Percentiles rank a stretch among this genome's conserved stretches.
phyloP scores from a whole-genome alignment of 35 echinoderm and acorn worm species.

The Heliocidaris erythrogramma region DNA sequence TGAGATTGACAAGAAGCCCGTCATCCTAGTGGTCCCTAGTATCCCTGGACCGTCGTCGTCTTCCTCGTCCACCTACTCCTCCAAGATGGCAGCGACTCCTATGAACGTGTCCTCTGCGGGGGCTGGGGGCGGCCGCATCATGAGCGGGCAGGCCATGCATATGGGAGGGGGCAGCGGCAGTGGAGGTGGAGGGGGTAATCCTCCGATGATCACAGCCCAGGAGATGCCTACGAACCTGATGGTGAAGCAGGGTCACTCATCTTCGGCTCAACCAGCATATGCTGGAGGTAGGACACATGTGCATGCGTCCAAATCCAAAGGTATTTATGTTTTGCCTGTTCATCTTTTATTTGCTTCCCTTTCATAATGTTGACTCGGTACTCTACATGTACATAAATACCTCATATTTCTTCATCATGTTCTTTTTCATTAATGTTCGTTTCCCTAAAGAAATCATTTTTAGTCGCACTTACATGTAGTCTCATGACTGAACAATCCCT shows the following conservation, averaged over 20 bases:
- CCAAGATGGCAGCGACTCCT: constrained; percentile 6
- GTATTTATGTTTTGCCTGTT: constrained; percentile 37
- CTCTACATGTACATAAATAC: too few species aligned
- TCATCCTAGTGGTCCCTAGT: constrained; percentile 43
- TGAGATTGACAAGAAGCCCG: constrained; percentile 33
- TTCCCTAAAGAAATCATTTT: too few species aligned
- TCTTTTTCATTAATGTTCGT: background rate
- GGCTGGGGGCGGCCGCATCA: background rate
- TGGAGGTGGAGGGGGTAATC: background rate
- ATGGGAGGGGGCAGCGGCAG: constrained; percentile 9
- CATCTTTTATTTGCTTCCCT: constrained; percentile 7
- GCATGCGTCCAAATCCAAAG: constrained; percentile 13
- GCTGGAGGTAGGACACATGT: constrained; percentile 43
- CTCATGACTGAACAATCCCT: too few species aligned
- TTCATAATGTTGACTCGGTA: background rate
- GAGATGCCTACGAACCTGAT: constrained; percentile 24
- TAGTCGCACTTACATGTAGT: too few species aligned
- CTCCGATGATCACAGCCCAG: background rate
- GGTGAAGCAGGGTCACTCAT: background rate
- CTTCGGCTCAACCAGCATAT: background rate
- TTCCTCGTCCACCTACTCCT: background rate
- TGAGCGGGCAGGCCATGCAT: constrained; percentile 37
- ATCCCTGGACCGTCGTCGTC: constrained; percentile 19
- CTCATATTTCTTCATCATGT: background rate
- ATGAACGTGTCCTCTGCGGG: constrained; percentile 29